A percentile compares a stretch with the other conserved stretches of the same genome.
These are phyloP conservation scores for Leptopilina boulardi DNA, from an alignment of 1,140 invertebrate species.

Conservation along the genomic window DNA sequence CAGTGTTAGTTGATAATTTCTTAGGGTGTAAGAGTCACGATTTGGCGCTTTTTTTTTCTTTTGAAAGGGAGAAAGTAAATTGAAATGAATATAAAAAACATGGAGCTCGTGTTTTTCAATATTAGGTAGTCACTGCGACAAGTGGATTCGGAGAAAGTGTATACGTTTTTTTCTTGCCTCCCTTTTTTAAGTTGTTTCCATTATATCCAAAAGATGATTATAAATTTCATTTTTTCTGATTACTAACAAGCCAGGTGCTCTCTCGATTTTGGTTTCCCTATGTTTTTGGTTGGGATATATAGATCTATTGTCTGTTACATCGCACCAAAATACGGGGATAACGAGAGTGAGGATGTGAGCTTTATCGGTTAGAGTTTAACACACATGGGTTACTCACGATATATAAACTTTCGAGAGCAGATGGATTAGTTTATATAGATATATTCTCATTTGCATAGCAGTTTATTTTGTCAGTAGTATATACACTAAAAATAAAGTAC, in stretches of 20 bases:
- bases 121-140: conserved; percentile 8
- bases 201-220: neutral
- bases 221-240: conserved; percentile 1
- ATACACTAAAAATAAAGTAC: neutral
- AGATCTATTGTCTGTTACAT: neutral
- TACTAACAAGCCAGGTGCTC: conserved; percentile 1
- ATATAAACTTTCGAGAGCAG: neutral
- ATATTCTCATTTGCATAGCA: conserved; percentile 17
- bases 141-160: neutral
- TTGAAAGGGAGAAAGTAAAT: neutral
- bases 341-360: conserved; percentile 16
- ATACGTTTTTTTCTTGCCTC: neutral
- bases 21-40: neutral
- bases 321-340: neutral
- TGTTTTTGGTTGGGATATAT: neutral
- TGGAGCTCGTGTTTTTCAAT: neutral
- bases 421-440: conserved; percentile 18
- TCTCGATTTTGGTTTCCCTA: neutral
- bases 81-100: conserved; percentile 7
- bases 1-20: neutral
- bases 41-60: neutral
- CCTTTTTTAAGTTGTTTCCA: conserved; percentile 9
- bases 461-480: neutral
- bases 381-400: conserved; percentile 1
- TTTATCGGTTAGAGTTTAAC: conserved; percentile 4